These are phyloP conservation scores for Anguilla pacifica DNA, from an alignment of 2,797 vertebrate genomes.

Conservation along the genomic window DNA sequence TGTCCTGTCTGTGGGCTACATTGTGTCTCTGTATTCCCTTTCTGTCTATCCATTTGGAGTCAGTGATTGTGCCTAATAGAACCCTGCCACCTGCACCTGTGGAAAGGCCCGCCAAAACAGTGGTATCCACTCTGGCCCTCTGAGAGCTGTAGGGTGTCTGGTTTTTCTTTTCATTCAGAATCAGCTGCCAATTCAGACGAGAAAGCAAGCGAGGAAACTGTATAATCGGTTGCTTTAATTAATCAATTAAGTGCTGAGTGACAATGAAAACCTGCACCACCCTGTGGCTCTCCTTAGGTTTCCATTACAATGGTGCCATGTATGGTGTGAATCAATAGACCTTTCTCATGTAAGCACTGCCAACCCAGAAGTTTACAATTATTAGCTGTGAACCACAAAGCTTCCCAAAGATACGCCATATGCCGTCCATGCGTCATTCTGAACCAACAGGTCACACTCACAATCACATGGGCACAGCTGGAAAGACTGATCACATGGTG, in stretches of 20 bases:
- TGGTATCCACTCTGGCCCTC: not conserved
- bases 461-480: too few relatives aligned
- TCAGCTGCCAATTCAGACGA: not conserved
- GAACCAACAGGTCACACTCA: too few relatives aligned
- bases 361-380: too few relatives aligned
- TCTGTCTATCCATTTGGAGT: not conserved
- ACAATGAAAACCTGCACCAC: not conserved
- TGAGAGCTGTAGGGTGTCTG: not conserved
- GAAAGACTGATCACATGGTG: too few relatives aligned
- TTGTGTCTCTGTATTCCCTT: not conserved
- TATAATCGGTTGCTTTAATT: not conserved
- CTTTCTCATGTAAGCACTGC: too few relatives aligned
- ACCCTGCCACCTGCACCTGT: not conserved
- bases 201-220: not conserved
- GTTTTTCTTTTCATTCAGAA: not conserved
- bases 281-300: not conserved
- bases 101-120: not conserved
- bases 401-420: too few relatives aligned
- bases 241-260: constrained; percentile 5
- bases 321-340: too few relatives aligned
- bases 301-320: not conserved
- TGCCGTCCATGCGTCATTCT: too few relatives aligned
- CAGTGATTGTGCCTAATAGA: not conserved
- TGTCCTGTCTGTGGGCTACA: not conserved
- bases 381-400: too few relatives aligned